A percentile compares a stretch with the other conserved stretches of the same genome.
Evolutionary conservation across 2,797 vertebrate genomes (phyloP).

Genomic region (Xiphorhynchus erythropygius): DNA sequence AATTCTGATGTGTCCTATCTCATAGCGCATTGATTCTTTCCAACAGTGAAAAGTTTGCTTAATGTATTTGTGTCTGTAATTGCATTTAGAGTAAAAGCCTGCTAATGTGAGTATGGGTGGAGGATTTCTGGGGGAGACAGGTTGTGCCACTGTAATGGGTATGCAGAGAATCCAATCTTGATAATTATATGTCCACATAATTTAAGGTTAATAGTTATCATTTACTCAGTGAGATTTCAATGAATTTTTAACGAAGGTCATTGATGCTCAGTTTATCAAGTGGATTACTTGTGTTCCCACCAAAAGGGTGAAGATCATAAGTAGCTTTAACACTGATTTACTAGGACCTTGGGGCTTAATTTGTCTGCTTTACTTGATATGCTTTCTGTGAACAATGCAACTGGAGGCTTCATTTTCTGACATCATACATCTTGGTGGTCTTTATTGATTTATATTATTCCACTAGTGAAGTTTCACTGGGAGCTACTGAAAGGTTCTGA

Average conservation of each 20-base stretch:
- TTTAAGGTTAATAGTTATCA: constrained; percentile 21
- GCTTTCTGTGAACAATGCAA: not conserved
- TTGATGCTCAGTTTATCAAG: constrained; percentile 3
- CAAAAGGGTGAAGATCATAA: not conserved
- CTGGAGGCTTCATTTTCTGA: not conserved
- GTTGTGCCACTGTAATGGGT: not conserved
- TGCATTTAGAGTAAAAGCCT: not conserved
- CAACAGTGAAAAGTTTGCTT: not conserved
- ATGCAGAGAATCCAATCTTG: not conserved
- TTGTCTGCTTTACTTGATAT: not conserved
- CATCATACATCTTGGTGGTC: not conserved
- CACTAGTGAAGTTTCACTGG: constrained; percentile 1
- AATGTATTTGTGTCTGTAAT: not conserved
- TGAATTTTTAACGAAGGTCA: constrained; percentile 25
- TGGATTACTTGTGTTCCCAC: not conserved
- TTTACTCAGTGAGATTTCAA: constrained; percentile 3
- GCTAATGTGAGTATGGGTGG: fast-evolving
- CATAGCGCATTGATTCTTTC: not conserved
- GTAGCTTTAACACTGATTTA: not conserved
- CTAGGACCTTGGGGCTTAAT: not conserved
- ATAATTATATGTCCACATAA: constrained; percentile 7
- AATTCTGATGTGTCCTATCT: not conserved
- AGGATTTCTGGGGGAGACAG: not conserved
- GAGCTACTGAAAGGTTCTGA: constrained; percentile 1
- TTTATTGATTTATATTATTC: constrained; percentile 29